phyloP scores from a whole-genome alignment of 2,888 invertebrate species.

The Hemaris fuciformis region DNA sequence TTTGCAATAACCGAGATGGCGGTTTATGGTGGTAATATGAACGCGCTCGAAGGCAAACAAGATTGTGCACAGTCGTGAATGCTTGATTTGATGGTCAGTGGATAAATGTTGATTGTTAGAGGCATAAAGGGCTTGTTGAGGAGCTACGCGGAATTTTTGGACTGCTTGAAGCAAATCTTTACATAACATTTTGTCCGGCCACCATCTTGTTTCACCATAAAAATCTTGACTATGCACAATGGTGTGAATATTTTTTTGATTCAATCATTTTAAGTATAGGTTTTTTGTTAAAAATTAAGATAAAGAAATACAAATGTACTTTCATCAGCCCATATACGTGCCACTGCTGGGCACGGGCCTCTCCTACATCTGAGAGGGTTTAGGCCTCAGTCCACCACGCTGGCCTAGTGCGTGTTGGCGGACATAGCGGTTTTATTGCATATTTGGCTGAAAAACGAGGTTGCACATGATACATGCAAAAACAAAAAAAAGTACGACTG shows the following conservation, averaged over 20 bases:
- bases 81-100: slow-evolving; percentile 61
- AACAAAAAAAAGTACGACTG: background rate
- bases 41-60: slow-evolving; percentile 72
- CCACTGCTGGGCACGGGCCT: no score
- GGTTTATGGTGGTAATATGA: slow-evolving; percentile 40
- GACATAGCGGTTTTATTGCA: no score
- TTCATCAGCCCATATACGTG: no score
- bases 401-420: no score
- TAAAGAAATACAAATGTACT: no score
- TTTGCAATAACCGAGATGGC: slow-evolving; percentile 42
- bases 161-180: background rate
- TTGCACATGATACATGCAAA: background rate
- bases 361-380: no score
- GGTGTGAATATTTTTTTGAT: no score
- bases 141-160: slow-evolving; percentile 11
- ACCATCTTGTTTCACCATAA: background rate
- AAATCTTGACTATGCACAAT: no score
- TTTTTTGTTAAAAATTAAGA: no score
- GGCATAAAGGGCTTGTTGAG: slow-evolving; percentile 29
- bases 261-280: no score
- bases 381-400: no score
- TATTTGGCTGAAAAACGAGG: no score
- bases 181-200: background rate
- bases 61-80: slow-evolving; percentile 68
- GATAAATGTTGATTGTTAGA: slow-evolving; percentile 47